Evolutionary conservation across 2,888 invertebrate species (phyloP).

Genomic region (Dryobota labecula): DNA sequence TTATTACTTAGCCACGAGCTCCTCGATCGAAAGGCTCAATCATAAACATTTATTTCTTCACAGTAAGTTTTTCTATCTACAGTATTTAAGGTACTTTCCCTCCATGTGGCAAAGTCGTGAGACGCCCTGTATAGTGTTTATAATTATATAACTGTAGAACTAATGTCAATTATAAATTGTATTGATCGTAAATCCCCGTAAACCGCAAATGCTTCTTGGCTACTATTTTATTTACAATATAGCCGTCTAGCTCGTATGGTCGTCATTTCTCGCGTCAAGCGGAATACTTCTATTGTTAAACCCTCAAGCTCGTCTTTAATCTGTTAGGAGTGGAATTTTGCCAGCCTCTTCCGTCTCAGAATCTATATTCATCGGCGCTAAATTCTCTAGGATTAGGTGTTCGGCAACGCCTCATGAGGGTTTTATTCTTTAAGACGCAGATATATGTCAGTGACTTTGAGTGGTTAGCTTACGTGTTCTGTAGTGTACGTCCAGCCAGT

Average conservation of each 20-base stretch:
- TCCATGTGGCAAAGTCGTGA: too few relatives aligned
- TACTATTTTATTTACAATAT: conserved; percentile 3
- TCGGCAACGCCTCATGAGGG: not conserved
- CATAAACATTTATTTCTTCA: too few relatives aligned
- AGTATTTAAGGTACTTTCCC: too few relatives aligned
- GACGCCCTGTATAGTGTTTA: too few relatives aligned
- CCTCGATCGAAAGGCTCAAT: too few relatives aligned
- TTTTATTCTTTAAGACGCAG: conserved; percentile 4
- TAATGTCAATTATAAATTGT: not conserved
- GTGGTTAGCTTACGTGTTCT: too few relatives aligned
- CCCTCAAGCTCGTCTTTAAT: conserved; percentile 57
- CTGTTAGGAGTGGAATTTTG: conserved; percentile 51
- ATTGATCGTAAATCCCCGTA: conserved; percentile 6
- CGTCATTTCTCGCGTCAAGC: conserved; percentile 15
- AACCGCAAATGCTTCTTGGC: not conserved
- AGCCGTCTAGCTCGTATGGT: conserved; percentile 7
- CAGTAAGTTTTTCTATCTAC: too few relatives aligned
- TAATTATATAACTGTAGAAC: not conserved
- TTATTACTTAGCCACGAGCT: too few relatives aligned
- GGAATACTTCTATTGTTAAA: conserved; percentile 19
- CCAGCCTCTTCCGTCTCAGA: conserved; percentile 16
- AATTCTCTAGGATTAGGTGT: conserved; percentile 17
- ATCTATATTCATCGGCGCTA: conserved; percentile 9
- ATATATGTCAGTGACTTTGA: too few relatives aligned
- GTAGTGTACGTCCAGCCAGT: too few relatives aligned